Conservation (phyloP, 1,140 invertebrate genomes). For the Polypedilum pembai region DNA sequence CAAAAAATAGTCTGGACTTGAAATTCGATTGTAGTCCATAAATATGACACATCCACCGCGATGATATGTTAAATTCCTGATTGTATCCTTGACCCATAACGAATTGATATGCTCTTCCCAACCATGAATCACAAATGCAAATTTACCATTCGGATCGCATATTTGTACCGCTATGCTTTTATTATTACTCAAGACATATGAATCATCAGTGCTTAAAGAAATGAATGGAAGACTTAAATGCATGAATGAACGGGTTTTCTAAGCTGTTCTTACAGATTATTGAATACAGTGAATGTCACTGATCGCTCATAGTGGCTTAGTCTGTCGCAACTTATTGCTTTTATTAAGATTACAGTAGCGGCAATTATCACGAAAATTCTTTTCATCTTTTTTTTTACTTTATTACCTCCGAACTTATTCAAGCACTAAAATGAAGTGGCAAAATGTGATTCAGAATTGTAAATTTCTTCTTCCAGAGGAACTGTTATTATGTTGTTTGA, state of each 20-base stretch:
- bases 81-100: slow-evolving; percentile 37
- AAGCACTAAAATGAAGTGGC: background rate
- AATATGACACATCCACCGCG: slow-evolving; percentile 41
- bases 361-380: background rate
- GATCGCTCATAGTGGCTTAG: background rate
- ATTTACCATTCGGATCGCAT: slow-evolving; percentile 33
- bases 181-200: background rate
- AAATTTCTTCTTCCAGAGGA: background rate
- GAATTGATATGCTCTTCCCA: slow-evolving; percentile 40
- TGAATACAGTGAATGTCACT: background rate
- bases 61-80: slow-evolving; percentile 37
- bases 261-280: background rate
- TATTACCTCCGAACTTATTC: background rate
- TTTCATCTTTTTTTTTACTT: background rate
- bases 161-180: background rate
- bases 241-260: slow-evolving; percentile 3
- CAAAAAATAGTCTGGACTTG: slow-evolving; percentile 36
- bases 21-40: slow-evolving; percentile 36
- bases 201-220: background rate
- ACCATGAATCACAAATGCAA: slow-evolving; percentile 40
- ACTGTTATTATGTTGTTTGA: slow-evolving; percentile 9
- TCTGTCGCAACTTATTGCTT: background rate
- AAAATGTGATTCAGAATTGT: background rate
- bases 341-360: background rate
- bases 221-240: slow-evolving; percentile 22